These are phyloP conservation scores for Lota lota DNA, from an alignment of 2,113 vertebrate species.

Conservation along the genomic window DNA sequence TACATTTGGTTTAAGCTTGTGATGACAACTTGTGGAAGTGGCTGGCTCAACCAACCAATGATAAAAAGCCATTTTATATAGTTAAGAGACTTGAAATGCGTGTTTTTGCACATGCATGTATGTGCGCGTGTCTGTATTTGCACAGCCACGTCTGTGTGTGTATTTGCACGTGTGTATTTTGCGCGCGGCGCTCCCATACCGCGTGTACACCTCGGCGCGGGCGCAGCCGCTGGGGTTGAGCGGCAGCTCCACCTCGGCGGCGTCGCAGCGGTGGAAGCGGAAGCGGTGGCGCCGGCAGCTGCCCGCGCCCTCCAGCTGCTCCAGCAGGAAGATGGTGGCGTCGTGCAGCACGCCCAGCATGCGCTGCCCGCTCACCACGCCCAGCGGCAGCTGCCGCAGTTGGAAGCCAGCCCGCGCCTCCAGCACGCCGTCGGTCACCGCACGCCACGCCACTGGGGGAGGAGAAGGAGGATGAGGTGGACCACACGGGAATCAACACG, in stretches of 20 bases:
- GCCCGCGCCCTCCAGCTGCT: conserved; percentile 83
- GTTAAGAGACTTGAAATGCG: too few species aligned
- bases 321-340: conserved; percentile 86
- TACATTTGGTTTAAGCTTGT: too few species aligned
- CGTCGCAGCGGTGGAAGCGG: conserved; percentile 85
- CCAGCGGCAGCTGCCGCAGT: conserved; percentile 80
- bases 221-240: conserved; percentile 86
- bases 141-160: background rate
- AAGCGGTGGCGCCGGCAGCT: conserved; percentile 83
- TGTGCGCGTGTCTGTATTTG: too few species aligned
- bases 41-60: too few species aligned
- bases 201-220: conserved; percentile 79
- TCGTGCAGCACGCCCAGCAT: conserved; percentile 85
- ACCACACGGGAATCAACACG: too few species aligned
- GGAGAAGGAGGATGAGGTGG: background rate
- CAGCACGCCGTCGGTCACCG: conserved; percentile 83
- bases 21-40: too few species aligned
- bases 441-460: conserved; percentile 82
- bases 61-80: background rate
- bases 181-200: conserved; percentile 55
- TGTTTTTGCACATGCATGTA: background rate
- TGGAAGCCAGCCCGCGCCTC: conserved; percentile 82
- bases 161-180: background rate
- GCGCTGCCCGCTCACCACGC: conserved; percentile 77
- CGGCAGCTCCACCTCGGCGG: conserved; percentile 79